phyloP scores from a whole-genome alignment of 2,797 vertebrate genomes.

The Spheniscus humboldti region DNA sequence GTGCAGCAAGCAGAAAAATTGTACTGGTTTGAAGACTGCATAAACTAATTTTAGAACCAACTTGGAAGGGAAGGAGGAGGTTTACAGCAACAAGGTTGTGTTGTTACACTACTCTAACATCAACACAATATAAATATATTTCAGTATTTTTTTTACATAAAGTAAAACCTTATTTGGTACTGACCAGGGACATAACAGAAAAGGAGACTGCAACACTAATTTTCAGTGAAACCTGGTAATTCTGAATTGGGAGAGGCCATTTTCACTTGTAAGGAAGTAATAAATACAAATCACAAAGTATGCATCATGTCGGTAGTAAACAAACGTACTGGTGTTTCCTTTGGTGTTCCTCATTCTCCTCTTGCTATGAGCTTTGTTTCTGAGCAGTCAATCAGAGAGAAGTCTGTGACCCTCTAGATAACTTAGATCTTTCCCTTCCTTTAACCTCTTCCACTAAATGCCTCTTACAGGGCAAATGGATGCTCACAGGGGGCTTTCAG shows the following conservation, averaged over 20 bases:
- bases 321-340: not conserved
- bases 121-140: not conserved
- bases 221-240: not conserved
- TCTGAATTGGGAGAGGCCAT: not conserved
- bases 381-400: not conserved
- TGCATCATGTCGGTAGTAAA: not conserved
- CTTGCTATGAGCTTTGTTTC: not conserved
- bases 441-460: not conserved
- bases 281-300: not conserved
- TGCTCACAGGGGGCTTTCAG: not conserved
- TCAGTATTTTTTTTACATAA: not conserved
- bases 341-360: not conserved
- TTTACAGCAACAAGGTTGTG: not conserved
- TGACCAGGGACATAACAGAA: not conserved
- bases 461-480: not conserved
- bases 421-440: not conserved
- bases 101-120: not conserved
- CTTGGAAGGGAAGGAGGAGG: not conserved
- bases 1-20: not conserved
- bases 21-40: not conserved
- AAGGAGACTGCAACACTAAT: not conserved
- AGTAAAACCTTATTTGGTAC: not conserved
- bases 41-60: slow-evolving; percentile 21
- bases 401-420: not conserved
- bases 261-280: not conserved